Conservation (phyloP, 2,113 vertebrate genomes). For the Notechis scutatus region DNA sequence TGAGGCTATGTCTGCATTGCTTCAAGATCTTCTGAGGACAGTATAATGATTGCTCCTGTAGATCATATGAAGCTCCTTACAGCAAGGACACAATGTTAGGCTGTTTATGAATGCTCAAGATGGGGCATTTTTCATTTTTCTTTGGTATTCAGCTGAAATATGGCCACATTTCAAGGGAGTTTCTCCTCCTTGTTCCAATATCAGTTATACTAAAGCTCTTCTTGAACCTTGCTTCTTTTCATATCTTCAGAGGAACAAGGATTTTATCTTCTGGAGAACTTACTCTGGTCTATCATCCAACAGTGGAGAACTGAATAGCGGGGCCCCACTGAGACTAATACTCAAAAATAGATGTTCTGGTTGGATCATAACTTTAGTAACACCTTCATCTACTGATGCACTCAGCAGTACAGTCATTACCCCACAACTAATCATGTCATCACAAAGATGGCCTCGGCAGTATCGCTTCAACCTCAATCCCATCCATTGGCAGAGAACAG, state of each 20-base stretch:
- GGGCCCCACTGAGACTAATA: not conserved
- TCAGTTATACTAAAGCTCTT: not conserved
- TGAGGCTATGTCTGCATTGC: not conserved
- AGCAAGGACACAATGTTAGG: not conserved
- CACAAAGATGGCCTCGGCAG: not conserved
- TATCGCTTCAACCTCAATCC: not conserved
- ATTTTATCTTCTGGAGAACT: not conserved
- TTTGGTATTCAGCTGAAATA: not conserved
- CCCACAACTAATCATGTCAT: not conserved
- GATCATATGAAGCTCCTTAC: not conserved
- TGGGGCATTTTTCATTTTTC: not conserved
- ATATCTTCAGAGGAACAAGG: not conserved
- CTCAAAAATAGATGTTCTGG: not conserved
- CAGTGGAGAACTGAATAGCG: not conserved
- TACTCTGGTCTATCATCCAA: not conserved
- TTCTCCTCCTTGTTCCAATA: not conserved
- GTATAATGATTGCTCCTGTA: not conserved
- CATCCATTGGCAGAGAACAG: not conserved
- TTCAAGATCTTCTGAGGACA: not conserved
- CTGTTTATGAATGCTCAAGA: not conserved
- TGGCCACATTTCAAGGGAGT: not conserved
- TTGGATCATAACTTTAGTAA: not conserved
- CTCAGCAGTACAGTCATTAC: not conserved
- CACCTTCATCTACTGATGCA: not conserved
- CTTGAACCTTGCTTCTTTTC: not conserved